Evolutionary conservation across 2,888 invertebrate genomes (phyloP), one percentile per base, ranked within the genome.

Genomic region (Monoplex corrugatus): DNA sequence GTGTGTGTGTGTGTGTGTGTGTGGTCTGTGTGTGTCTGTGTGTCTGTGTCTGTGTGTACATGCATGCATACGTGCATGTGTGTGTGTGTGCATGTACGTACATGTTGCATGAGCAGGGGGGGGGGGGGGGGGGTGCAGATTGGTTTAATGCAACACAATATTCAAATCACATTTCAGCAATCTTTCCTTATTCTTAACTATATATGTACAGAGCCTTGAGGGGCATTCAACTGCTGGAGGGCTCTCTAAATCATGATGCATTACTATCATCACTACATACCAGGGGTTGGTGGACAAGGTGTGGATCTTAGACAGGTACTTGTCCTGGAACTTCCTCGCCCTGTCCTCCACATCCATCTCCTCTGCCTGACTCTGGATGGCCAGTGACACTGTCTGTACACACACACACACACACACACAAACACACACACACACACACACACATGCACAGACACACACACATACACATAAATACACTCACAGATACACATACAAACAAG

Each of bases 311-410:
- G 97, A 97, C 89, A 98, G 97, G 96, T 98, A 99, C 95, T 98
- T 98, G 90, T 97, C 97, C 95, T 98, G 98, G 95, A 98, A 98
- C 94, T 97, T 97, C 89, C 97, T 97, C 6, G 98, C 99, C 95
- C 98, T 97, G 93, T 97, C 97, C 93, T 97, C 97, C 16, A 98
- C 98, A 86, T 98, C 97, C 40, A 97, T 97, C 94, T 97, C 97
- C 91, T 97, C 97, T 23, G 97, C 97, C 95, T 98, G 97, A 95
- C 98, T 98, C 85, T 97, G 96, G 86, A 98, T 97, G 0, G 99
- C 99, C 96, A 98, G 98, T 92, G 97, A 89, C 89, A 92, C 91
- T 86, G 93, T 94, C 94, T 95, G 90, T 0, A 90, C 89, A 45
- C 45, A 83, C 19, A 32, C 38, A 35, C 10, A 35, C 32, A 75